These are phyloP conservation scores for Acanthococcus lagerstroemiae DNA, from an alignment of 2,888 invertebrate genomes.

Conservation along the genomic window DNA sequence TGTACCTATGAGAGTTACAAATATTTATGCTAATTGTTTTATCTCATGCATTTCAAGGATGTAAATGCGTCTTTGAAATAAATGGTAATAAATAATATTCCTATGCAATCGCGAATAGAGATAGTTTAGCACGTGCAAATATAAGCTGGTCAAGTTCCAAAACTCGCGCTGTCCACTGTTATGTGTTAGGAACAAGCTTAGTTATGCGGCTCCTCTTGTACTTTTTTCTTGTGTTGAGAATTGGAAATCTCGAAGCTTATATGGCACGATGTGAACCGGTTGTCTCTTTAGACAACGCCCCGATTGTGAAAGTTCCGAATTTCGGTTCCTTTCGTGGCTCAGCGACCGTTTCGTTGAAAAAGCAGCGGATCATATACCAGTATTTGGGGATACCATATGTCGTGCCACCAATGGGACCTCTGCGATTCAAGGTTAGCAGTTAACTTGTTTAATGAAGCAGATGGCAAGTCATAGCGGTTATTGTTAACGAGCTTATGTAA, in stretches of 20 bases:
- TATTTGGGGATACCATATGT: conserved; percentile 39
- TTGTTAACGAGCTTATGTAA: not conserved
- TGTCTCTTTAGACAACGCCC: not conserved
- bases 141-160: too few relatives aligned
- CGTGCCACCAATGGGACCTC: conserved; percentile 36
- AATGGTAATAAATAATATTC: too few relatives aligned
- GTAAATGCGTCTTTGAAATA: too few relatives aligned
- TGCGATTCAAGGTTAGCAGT: conserved; percentile 38
- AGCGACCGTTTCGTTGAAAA: conserved; percentile 36
- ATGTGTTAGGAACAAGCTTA: too few relatives aligned
- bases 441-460: too few relatives aligned
- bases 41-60: too few relatives aligned
- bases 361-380: conserved; percentile 37
- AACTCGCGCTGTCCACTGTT: too few relatives aligned
- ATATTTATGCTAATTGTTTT: too few relatives aligned
- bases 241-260: not conserved
- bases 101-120: too few relatives aligned
- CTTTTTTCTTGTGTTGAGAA: not conserved
- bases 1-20: too few relatives aligned
- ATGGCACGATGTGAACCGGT: conserved; percentile 9
- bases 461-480: too few relatives aligned
- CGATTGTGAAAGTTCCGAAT: conserved; percentile 34
- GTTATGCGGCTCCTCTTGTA: not conserved
- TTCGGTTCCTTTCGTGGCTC: conserved; percentile 37
- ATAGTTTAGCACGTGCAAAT: too few relatives aligned